These are phyloP conservation scores for Dicaeum eximium DNA, from an alignment of 2,113 vertebrate genomes.

Conservation along the genomic window DNA sequence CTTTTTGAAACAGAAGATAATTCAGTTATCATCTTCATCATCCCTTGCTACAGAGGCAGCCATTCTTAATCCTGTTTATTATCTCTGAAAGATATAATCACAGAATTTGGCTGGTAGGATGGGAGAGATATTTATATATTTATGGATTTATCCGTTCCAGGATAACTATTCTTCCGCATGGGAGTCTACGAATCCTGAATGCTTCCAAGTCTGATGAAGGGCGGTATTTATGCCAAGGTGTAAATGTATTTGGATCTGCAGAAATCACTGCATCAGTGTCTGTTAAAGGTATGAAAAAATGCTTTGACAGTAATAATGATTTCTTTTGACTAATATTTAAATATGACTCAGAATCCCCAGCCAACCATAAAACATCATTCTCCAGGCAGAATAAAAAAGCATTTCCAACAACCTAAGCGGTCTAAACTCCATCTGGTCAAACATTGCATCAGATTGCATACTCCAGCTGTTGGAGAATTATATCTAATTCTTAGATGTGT, in stretches of 20 bases:
- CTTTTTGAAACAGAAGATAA: constrained; percentile 11
- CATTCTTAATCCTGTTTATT: constrained; percentile 18
- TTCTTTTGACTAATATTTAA: not conserved
- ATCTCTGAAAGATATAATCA: not conserved
- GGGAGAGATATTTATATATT: not conserved
- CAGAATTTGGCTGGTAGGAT: not conserved
- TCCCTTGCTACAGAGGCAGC: not conserved
- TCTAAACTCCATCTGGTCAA: not conserved
- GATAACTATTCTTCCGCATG: constrained; percentile 87
- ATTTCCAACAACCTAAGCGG: not conserved
- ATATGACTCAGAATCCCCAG: not conserved
- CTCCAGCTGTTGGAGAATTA: not conserved
- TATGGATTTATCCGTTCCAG: constrained; percentile 76
- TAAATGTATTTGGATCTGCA: constrained; percentile 90
- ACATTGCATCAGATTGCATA: not conserved
- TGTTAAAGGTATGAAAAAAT: constrained; percentile 87
- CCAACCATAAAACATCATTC: not conserved
- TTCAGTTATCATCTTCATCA: not conserved
- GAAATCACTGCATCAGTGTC: constrained; percentile 85
- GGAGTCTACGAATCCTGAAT: constrained; percentile 87
- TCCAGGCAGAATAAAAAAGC: not conserved
- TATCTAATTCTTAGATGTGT: not conserved
- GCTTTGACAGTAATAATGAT: not conserved
- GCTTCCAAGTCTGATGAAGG: constrained; percentile 91
- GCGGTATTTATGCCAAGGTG: constrained; percentile 84